phyloP scores from a whole-genome alignment of 1,140 invertebrate species.

The Samia ricini region DNA sequence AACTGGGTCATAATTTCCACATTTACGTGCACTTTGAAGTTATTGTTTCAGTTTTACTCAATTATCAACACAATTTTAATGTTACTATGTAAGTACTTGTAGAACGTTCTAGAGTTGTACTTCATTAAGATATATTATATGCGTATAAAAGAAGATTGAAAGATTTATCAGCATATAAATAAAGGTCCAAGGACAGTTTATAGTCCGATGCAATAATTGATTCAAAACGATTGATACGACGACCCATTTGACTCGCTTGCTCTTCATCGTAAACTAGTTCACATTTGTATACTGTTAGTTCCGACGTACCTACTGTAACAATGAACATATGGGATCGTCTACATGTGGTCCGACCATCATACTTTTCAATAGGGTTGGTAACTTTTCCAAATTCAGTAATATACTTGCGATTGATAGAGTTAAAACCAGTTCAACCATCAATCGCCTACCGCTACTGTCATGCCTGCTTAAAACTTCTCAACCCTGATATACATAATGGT shows the following conservation, averaged over 20 bases:
- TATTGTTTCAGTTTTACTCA: too few relatives aligned
- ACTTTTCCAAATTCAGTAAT: too few relatives aligned
- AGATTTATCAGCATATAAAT: background rate
- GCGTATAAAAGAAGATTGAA: background rate
- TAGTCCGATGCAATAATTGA: constrained; percentile 5
- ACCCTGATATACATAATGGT: too few relatives aligned
- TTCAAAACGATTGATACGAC: constrained; percentile 17
- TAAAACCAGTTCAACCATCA: too few relatives aligned
- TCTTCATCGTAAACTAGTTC: constrained; percentile 44
- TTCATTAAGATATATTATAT: background rate
- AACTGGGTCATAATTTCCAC: too few relatives aligned
- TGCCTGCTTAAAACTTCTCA: too few relatives aligned
- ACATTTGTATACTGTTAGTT: constrained; percentile 12
- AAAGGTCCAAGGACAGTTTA: constrained; percentile 4
- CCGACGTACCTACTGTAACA: background rate
- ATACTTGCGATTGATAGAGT: too few relatives aligned
- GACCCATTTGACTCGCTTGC: constrained; percentile 44
- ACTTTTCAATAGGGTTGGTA: background rate
- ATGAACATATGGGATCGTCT: background rate
- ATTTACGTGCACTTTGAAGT: too few relatives aligned
- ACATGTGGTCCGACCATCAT: background rate
- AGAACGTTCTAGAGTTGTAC: background rate
- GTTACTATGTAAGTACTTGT: too few relatives aligned
- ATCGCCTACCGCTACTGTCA: too few relatives aligned
- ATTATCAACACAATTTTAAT: too few relatives aligned